A percentile compares a stretch with the other conserved stretches of the same genome.
phyloP scores from a whole-genome alignment of 2,888 invertebrate genomes.

The Ligdia adustata region DNA sequence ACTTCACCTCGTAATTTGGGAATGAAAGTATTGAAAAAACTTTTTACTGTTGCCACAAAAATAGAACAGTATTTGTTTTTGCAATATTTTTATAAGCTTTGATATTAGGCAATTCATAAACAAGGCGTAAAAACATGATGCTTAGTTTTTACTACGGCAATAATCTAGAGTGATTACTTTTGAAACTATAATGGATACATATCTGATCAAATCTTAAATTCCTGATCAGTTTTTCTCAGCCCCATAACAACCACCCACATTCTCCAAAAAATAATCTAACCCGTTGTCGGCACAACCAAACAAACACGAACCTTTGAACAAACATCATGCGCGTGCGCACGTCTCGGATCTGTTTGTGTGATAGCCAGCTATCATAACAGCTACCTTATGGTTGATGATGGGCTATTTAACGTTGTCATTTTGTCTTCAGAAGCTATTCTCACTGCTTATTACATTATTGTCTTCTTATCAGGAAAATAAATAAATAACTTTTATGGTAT shows the following conservation, averaged over 20 bases:
- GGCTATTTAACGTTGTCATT: slow-evolving; percentile 8
- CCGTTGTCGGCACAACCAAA: slow-evolving; percentile 54
- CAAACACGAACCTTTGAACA: slow-evolving; percentile 36
- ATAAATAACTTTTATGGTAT: no score
- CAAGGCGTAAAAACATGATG: no score
- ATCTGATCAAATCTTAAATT: background rate
- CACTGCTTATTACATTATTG: background rate
- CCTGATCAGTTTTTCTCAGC: background rate
- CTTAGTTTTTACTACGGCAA: no score
- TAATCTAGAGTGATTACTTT: background rate
- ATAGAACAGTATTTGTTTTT: no score
- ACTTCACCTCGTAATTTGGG: no score
- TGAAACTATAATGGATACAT: background rate
- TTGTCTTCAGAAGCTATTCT: background rate
- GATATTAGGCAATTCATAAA: no score
- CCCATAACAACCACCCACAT: slow-evolving; percentile 24
- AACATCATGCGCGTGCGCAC: slow-evolving; percentile 63
- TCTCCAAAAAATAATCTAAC: slow-evolving; percentile 30
- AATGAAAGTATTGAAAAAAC: no score
- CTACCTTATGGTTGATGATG: slow-evolving; percentile 30
- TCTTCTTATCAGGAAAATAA: no score
- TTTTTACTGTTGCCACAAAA: no score
- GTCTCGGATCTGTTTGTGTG: slow-evolving; percentile 62
- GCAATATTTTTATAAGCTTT: no score
- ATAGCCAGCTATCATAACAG: slow-evolving; percentile 70